Percentiles rank a stretch among this genome's conserved stretches.
Conservation (phyloP, 2,113 vertebrate genomes). For the Campylomormyrus tamandua region DNA sequence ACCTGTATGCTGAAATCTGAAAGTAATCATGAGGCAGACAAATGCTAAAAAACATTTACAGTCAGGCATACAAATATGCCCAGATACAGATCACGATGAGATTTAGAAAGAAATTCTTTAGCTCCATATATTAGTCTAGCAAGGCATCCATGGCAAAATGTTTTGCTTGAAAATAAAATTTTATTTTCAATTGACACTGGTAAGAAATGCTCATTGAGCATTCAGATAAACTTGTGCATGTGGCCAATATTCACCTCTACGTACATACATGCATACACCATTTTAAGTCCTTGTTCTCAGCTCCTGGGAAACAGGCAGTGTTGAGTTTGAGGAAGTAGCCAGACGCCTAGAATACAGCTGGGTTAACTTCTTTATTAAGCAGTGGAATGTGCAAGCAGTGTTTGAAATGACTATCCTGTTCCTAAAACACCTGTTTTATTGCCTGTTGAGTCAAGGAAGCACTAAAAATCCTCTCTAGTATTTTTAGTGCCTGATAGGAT, state of each 20-base stretch:
- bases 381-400: neutral
- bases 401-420: neutral
- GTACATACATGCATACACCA: neutral
- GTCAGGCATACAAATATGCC: neutral
- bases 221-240: neutral
- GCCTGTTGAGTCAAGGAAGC: neutral
- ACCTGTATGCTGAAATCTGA: neutral
- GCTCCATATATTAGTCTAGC: neutral
- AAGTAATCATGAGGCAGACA: neutral
- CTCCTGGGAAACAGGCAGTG: neutral
- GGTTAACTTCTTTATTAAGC: neutral
- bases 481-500: neutral
- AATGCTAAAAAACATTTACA: neutral
- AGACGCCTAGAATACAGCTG: neutral
- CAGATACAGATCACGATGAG: neutral
- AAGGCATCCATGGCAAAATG: neutral
- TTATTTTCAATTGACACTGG: neutral
- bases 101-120: neutral
- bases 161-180: neutral
- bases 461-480: neutral
- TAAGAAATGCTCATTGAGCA: neutral
- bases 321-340: neutral
- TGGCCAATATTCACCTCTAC: neutral
- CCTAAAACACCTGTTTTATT: conserved; percentile 5
- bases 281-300: neutral